A percentile compares a stretch with the other conserved stretches of the same genome.
Conservation (phyloP, 1,140 invertebrate species). For the Mizuhopecten yessoensis region DNA sequence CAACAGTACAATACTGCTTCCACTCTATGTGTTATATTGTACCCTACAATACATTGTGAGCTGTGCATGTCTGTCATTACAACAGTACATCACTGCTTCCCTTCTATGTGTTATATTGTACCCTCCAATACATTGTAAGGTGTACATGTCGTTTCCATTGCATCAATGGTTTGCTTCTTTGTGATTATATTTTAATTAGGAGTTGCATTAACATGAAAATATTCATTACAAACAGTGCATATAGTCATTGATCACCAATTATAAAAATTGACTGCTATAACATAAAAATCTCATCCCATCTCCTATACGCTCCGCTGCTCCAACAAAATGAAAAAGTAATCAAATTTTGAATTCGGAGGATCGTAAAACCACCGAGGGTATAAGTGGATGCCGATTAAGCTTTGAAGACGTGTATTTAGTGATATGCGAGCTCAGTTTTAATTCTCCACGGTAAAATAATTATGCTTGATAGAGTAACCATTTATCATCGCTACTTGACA, state of each 20-base stretch:
- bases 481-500: constrained; percentile 33
- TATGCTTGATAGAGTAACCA: background rate
- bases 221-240: constrained; percentile 18
- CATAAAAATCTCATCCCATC: background rate
- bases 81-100: too few relatives aligned
- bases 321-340: constrained; percentile 21
- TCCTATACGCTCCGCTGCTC: background rate
- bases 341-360: background rate
- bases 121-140: too few relatives aligned
- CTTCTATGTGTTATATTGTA: too few relatives aligned
- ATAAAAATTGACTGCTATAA: background rate
- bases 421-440: background rate
- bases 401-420: background rate
- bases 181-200: too few relatives aligned
- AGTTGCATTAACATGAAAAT: too few relatives aligned
- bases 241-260: background rate
- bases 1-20: too few relatives aligned
- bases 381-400: background rate
- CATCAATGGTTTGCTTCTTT: too few relatives aligned
- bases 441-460: background rate
- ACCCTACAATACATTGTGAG: too few relatives aligned
- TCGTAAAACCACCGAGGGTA: background rate
- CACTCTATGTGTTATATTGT: too few relatives aligned
- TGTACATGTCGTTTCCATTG: too few relatives aligned
- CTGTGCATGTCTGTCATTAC: too few relatives aligned